phyloP scores from a whole-genome alignment of 1,140 invertebrate species.

The Ceratoteleas bidentatus region DNA sequence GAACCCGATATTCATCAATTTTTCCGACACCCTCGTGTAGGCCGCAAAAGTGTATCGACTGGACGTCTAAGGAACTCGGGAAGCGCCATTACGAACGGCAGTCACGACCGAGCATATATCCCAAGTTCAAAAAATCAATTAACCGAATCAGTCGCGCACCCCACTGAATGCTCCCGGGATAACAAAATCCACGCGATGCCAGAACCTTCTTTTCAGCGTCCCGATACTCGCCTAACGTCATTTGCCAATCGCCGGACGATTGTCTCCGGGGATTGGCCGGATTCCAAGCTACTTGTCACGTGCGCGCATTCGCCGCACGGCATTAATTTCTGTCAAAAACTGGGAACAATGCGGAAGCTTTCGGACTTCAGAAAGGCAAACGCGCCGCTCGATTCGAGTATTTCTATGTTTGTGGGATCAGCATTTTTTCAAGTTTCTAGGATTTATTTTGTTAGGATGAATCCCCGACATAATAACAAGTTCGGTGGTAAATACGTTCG shows the following conservation, averaged over 20 bases:
- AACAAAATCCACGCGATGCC: slow-evolving; percentile 14
- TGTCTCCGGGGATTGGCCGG: slow-evolving; percentile 23
- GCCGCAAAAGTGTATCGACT: slow-evolving; percentile 3
- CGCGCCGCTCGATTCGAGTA: no score
- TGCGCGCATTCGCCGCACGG: slow-evolving; percentile 9
- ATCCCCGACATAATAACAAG: no score
- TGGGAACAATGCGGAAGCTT: neutral
- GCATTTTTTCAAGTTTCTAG: no score
- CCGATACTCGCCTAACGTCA: slow-evolving; percentile 17
- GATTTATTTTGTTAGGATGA: no score
- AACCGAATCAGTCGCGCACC: slow-evolving; percentile 32
- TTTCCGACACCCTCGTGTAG: neutral
- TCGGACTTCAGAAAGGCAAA: no score
- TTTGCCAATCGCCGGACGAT: slow-evolving; percentile 27
- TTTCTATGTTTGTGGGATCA: no score
- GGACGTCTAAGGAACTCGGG: neutral
- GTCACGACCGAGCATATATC: slow-evolving; percentile 23
- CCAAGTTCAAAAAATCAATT: slow-evolving; percentile 53
- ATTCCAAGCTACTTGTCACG: slow-evolving; percentile 35
- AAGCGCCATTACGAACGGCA: slow-evolving; percentile 9
- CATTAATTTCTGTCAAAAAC: slow-evolving; percentile 15
- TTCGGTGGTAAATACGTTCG: no score
- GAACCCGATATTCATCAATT: neutral
- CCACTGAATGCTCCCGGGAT: slow-evolving; percentile 13
- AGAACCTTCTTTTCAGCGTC: slow-evolving; percentile 21